These are phyloP conservation scores for Euplagia quadripunctaria DNA, from an alignment of 2,888 invertebrate species.

Conservation along the genomic window DNA sequence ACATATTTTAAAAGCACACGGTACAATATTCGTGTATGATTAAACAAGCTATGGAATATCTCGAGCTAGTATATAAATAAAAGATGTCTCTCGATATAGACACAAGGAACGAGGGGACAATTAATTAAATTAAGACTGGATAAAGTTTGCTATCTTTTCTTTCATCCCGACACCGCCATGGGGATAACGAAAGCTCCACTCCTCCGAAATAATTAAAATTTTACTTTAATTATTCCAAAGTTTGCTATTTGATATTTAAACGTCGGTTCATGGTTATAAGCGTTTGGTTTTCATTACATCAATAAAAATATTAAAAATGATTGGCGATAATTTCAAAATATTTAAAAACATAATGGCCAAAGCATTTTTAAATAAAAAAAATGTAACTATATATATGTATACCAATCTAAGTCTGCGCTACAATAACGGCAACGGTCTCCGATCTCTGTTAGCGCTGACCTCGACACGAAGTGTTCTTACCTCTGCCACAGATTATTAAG, in stretches of 20 bases:
- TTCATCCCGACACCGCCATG: slow-evolving; percentile 59
- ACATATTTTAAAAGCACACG: slow-evolving; percentile 28
- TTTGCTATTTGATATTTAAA: slow-evolving; percentile 28
- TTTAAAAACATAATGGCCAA: neutral
- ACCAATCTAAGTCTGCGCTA: too few relatives aligned
- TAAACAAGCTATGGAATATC: slow-evolving; percentile 41
- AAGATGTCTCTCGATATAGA: slow-evolving; percentile 63
- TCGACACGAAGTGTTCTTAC: too few relatives aligned
- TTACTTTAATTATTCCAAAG: slow-evolving; percentile 42
- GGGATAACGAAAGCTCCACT: slow-evolving; percentile 54
- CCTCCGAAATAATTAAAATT: slow-evolving; percentile 60
- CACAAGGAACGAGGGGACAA: slow-evolving; percentile 63
- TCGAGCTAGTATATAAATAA: slow-evolving; percentile 60
- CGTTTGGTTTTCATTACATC: neutral
- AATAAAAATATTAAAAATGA: neutral
- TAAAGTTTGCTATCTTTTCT: slow-evolving; percentile 70
- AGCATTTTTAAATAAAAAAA: neutral
- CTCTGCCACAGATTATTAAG: too few relatives aligned
- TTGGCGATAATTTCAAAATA: neutral
- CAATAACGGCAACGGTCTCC: too few relatives aligned
- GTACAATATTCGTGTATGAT: slow-evolving; percentile 43
- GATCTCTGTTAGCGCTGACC: too few relatives aligned
- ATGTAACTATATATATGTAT: neutral
- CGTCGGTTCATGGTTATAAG: slow-evolving; percentile 14
- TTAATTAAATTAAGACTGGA: slow-evolving; percentile 75